phyloP scores from a whole-genome alignment of 30 jellyfish, hydroid and myxozoan genomes.

The Rhopilema esculentum region DNA sequence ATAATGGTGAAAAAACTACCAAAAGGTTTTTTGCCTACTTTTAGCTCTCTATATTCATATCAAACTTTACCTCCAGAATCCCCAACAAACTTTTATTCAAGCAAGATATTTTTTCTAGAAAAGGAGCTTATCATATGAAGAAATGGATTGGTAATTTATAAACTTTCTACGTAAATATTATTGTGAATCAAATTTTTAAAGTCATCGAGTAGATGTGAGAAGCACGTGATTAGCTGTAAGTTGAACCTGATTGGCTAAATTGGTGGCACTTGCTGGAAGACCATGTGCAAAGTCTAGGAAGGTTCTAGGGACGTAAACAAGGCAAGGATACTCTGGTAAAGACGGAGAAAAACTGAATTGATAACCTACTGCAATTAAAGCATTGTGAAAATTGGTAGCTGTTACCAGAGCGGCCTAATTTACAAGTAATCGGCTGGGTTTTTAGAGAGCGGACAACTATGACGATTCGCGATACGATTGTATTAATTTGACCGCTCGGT shows the following conservation, averaged over 20 bases:
- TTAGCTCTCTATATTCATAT: too few relatives aligned
- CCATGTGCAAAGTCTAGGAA: conserved; percentile 39
- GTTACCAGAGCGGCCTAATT: background rate
- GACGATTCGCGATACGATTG: background rate
- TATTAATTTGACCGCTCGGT: background rate
- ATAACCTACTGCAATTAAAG: background rate
- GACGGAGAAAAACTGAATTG: background rate
- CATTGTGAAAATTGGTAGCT: background rate
- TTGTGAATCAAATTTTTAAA: too few relatives aligned
- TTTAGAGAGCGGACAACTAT: background rate
- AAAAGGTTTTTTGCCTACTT: too few relatives aligned
- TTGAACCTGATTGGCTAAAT: conserved; percentile 14
- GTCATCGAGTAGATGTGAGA: conserved; percentile 8
- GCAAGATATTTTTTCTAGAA: too few relatives aligned
- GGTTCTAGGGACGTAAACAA: conserved; percentile 47
- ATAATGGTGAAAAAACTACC: too few relatives aligned
- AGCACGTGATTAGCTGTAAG: conserved; percentile 22
- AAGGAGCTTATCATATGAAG: too few relatives aligned
- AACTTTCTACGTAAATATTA: too few relatives aligned
- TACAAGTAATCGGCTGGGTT: background rate
- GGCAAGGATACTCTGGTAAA: background rate
- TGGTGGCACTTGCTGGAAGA: conserved; percentile 27
- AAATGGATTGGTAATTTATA: too few relatives aligned
- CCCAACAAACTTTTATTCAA: too few relatives aligned
- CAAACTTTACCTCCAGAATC: too few relatives aligned